Conservation (phyloP, 2,113 vertebrate genomes). For the Thinocorus orbignyianus region DNA sequence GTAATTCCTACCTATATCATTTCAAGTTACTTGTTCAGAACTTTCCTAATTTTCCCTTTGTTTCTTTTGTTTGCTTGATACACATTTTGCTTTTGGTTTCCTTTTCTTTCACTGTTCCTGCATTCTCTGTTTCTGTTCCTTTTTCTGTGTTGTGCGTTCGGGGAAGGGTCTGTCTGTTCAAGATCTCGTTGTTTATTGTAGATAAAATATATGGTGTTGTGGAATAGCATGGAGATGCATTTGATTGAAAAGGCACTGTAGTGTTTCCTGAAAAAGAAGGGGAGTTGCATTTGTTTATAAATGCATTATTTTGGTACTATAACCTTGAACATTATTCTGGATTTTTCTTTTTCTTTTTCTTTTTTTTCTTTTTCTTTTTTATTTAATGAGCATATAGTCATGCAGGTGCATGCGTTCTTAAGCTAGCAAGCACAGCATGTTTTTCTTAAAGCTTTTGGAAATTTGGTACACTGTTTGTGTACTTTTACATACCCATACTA, state of each 20-base stretch:
- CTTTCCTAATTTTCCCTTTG: not conserved
- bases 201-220: constrained; percentile 69
- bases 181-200: constrained; percentile 69
- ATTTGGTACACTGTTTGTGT: not conserved
- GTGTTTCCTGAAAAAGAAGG: constrained; percentile 70
- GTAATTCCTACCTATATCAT: not conserved
- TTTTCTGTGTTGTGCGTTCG: constrained; percentile 44
- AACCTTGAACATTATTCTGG: constrained; percentile 58
- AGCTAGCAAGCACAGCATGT: constrained; percentile 70
- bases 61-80: not conserved
- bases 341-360: not conserved
- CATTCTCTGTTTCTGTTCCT: not conserved
- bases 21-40: constrained; percentile 15
- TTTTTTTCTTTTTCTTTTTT: not conserved
- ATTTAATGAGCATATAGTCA: not conserved
- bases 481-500: not conserved
- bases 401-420: constrained; percentile 53
- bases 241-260: constrained; percentile 74
- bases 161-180: constrained; percentile 47
- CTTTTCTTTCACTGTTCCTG: not conserved
- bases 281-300: constrained; percentile 77
- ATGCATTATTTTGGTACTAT: constrained; percentile 76
- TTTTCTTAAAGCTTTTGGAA: constrained; percentile 21
- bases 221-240: constrained; percentile 75
- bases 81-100: constrained; percentile 9